Percentiles rank a stretch among this genome's conserved stretches.
These are phyloP conservation scores for Stegodyphus mimosarum DNA, from an alignment of 1,140 invertebrate species.

Conservation along the genomic window DNA sequence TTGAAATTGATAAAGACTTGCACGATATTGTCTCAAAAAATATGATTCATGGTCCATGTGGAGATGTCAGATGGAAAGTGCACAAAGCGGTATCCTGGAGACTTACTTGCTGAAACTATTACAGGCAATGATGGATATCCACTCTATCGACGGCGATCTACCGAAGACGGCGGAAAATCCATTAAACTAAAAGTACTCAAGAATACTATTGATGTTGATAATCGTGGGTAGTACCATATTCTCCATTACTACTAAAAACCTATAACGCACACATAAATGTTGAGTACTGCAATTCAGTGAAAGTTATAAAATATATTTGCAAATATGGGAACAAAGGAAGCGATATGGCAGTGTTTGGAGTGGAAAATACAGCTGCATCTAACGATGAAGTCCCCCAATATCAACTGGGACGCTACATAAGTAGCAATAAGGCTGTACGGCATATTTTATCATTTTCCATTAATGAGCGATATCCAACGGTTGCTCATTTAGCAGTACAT, in stretches of 20 bases:
- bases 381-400: conserved; percentile 38
- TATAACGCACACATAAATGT: conserved; percentile 67
- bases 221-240: too few species aligned
- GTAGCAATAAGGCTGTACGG: conserved; percentile 63
- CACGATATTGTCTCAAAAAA: not conserved
- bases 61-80: too few species aligned
- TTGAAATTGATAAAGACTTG: not conserved
- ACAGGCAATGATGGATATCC: too few species aligned
- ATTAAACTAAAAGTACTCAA: too few species aligned
- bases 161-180: too few species aligned
- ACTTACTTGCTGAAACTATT: too few species aligned
- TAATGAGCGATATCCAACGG: conserved; percentile 62
- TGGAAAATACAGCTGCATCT: too few species aligned
- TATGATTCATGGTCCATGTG: too few species aligned
- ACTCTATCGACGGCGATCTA: too few species aligned
- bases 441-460: conserved; percentile 62
- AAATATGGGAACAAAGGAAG: conserved; percentile 67
- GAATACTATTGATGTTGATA: too few species aligned
- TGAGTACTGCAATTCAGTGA: conserved; percentile 65
- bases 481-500: conserved; percentile 63
- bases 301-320: conserved; percentile 65
- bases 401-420: conserved; percentile 62
- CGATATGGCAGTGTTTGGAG: too few species aligned
- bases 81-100: too few species aligned
- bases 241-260: conserved; percentile 62